phyloP scores from a whole-genome alignment of 2,113 vertebrate genomes.

The Gallinago undulata region DNA sequence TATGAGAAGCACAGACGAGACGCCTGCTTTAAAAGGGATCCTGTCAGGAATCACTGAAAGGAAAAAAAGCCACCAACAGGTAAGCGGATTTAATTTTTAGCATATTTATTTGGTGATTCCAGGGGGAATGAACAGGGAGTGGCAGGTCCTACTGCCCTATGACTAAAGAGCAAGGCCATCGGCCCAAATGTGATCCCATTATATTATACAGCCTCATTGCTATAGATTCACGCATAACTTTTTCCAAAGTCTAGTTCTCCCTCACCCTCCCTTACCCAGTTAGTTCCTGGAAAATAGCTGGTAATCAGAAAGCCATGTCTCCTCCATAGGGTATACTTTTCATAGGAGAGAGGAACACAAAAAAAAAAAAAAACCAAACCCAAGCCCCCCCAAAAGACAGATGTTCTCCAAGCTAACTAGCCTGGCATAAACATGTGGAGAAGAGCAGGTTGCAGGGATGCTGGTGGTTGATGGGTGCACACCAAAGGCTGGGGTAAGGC shows the following conservation, averaged over 20 bases:
- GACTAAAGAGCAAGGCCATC: background rate
- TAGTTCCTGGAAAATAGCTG: background rate
- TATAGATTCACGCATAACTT: rapidly evolving
- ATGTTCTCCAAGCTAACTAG: background rate
- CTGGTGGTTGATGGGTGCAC: background rate
- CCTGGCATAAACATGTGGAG: background rate
- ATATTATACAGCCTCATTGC: background rate
- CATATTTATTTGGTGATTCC: background rate
- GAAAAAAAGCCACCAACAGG: background rate
- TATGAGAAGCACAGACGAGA: background rate
- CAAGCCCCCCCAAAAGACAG: background rate
- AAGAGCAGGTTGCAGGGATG: background rate
- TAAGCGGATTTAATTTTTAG: background rate
- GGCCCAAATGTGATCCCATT: background rate
- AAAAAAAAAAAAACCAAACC: too few relatives aligned
- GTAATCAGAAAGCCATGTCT: background rate
- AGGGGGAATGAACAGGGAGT: background rate
- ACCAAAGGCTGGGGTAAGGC: background rate
- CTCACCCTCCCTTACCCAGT: background rate
- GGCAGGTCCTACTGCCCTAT: background rate
- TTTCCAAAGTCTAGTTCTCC: background rate
- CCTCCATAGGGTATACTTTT: background rate
- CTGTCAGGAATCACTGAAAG: background rate
- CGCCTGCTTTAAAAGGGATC: background rate
- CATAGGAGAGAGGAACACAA: background rate